Evolutionary conservation across 1,140 invertebrate species (phyloP), one percentile per base, ranked within the genome.

Genomic region (Drosophila lini): DNA sequence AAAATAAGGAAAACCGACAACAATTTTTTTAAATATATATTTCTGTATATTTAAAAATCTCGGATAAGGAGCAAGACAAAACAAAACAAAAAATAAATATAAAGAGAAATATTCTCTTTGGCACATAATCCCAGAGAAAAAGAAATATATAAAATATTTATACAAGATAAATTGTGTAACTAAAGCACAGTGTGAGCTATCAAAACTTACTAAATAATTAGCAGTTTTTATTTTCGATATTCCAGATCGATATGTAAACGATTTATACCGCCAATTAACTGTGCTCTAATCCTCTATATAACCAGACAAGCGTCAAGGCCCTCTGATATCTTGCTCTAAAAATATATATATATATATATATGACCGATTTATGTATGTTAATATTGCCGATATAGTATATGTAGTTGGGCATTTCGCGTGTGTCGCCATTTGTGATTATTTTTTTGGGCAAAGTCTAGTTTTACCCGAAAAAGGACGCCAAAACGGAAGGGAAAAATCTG

Each of bases 221-320:
- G 61, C 42, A 80, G 50, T 69, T 83, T 83, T 76, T 59, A 81
- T 83, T 83, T 83, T 64, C 62, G 62, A 85, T 78, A 60, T 64
- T 80, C 44, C 69, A 78, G 63, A 78, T 65, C 55, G 63, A 79
- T 71, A 71, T 88, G 55, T 81, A 77, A 90, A 79, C 80, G 79
- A 90, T 88, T 90, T 79, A 89, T 89, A 89, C 84, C 84, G 84
- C 84, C 84, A 89, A 89, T 67, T 89, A 84, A 89, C 85, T 89
- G 84, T 89, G 84, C 84, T 89, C 84, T 89, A 60, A 74, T 63
- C 47, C 57, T 61, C 53, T 61, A 62, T 69, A 79, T 79, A 82
- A 57, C 40, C 55, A 28, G 50, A 63, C 28, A 41, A 59, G 55
- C 34, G 47, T 74, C 69, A 31, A 47, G 41, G 40, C 38, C 59